phyloP scores from a whole-genome alignment of 2,113 vertebrate species.

The Nestor notabilis region DNA sequence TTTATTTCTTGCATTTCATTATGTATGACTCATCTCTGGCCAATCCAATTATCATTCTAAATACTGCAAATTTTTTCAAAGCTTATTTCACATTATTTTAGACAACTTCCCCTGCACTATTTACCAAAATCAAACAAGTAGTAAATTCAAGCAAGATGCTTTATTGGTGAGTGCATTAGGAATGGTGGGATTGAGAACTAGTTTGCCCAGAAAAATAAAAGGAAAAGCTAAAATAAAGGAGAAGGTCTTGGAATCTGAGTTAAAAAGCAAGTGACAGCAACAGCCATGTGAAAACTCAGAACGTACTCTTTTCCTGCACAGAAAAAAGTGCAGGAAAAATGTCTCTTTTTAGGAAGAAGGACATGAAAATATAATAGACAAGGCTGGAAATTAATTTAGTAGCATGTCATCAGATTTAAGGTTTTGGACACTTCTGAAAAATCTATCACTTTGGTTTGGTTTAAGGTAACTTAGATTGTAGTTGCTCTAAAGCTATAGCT shows the following conservation, averaged over 20 bases:
- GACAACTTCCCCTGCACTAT: background rate
- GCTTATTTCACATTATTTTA: background rate
- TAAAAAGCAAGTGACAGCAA: background rate
- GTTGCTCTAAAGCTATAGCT: background rate
- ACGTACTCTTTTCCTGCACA: background rate
- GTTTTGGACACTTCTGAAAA: background rate
- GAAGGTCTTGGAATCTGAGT: background rate
- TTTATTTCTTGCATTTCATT: slow-evolving; percentile 27
- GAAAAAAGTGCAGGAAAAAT: background rate
- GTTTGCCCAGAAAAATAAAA: background rate
- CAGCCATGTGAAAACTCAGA: background rate
- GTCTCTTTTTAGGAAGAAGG: background rate
- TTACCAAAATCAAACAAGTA: background rate
- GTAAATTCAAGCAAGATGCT: slow-evolving; percentile 7
- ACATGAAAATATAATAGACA: background rate
- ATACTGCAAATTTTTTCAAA: slow-evolving; percentile 27
- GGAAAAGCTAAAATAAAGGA: background rate
- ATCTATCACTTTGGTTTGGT: background rate
- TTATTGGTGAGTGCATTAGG: background rate
- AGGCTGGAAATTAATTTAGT: background rate
- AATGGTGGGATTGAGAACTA: background rate
- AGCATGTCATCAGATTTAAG: background rate
- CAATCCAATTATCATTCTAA: slow-evolving; percentile 28
- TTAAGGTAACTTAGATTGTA: background rate
- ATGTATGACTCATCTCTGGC: slow-evolving; percentile 43